Evolutionary conservation across 2,113 vertebrate genomes (phyloP), one percentile per base, ranked within the genome.

Genomic region (Halcyon malimbica): DNA sequence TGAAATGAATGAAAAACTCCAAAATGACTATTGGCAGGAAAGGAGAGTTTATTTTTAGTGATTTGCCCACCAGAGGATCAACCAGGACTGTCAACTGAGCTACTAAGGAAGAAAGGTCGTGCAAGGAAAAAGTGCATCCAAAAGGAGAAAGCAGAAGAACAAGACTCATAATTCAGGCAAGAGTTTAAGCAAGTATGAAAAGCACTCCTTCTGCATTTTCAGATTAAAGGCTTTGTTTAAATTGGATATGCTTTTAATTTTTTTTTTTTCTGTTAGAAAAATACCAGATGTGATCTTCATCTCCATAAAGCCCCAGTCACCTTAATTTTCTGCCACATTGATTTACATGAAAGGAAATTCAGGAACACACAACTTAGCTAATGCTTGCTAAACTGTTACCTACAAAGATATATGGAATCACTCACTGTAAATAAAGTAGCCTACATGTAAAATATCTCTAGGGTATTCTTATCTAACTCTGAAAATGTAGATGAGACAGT

Each of bases 281-380:
- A 87, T 83, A 94, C 19, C 54, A 64, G 46, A 46, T 3, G 2
- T 46, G 46, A 70, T 78, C 76, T 89, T 80, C 48, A 56, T 94
- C 68, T 95, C 54, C n/a, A 42, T 71, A 83, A 89, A 91, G n/a
- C 7, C 44, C 20, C 28, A 51, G 76, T 60, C 84, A 94, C 41
- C 51, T 78, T 87, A 89, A 92, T 94, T 91, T 94, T 94, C 77
- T 97, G 68, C 60, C 83, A 92, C 80, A 63, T 7, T 87, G 60
- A 89, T 95, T 95, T 87, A 92, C 46, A 56, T 74, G 77, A 74
- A 91, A 91, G 69, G 64, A 96, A 96, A 94, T 83, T 82, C 46
- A 75, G 60, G 51, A 94, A 78, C 21, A 78, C 51, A 42, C 51
- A 81, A 84, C 23, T 82, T 91, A 71, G 31, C 46, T 78, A 94